Evolutionary conservation across 2,113 vertebrate genomes (phyloP).

Genomic region (Actenoides hombroni): DNA sequence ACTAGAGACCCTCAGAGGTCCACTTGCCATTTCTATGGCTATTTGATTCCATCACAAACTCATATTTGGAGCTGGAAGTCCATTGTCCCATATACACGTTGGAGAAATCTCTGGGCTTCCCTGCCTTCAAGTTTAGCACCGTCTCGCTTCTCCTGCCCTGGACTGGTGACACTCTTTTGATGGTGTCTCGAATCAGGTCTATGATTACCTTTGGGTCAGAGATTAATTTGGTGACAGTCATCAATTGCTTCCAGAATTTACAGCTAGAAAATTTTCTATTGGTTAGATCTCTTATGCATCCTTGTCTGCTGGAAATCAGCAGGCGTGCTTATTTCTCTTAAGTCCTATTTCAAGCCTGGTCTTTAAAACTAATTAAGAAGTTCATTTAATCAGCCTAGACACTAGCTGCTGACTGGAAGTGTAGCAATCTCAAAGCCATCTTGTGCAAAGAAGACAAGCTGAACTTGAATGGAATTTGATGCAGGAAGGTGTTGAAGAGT

Average conservation of each 20-base stretch:
- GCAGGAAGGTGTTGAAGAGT: background rate
- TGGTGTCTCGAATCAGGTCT: accelerated
- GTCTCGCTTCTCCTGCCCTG: background rate
- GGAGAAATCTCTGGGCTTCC: background rate
- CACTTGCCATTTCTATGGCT: background rate
- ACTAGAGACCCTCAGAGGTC: background rate
- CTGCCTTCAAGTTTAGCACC: background rate
- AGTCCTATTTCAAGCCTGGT: background rate
- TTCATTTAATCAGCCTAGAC: background rate
- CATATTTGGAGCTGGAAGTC: background rate
- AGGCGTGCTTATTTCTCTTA: background rate
- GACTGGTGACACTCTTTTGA: background rate
- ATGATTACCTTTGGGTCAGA: background rate
- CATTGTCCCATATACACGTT: accelerated
- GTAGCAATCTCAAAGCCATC: background rate
- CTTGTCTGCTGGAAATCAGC: background rate
- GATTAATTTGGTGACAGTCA: background rate
- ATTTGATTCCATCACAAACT: background rate
- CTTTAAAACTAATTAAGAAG: background rate
- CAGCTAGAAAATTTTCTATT: background rate
- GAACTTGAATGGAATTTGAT: background rate
- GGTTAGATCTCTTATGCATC: background rate
- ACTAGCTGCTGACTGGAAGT: background rate
- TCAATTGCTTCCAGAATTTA: background rate
- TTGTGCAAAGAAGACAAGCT: background rate